Percentiles rank a stretch among this genome's conserved stretches.
Evolutionary conservation across 2,888 invertebrate genomes (phyloP).

Genomic region (Melanargia galathea): DNA sequence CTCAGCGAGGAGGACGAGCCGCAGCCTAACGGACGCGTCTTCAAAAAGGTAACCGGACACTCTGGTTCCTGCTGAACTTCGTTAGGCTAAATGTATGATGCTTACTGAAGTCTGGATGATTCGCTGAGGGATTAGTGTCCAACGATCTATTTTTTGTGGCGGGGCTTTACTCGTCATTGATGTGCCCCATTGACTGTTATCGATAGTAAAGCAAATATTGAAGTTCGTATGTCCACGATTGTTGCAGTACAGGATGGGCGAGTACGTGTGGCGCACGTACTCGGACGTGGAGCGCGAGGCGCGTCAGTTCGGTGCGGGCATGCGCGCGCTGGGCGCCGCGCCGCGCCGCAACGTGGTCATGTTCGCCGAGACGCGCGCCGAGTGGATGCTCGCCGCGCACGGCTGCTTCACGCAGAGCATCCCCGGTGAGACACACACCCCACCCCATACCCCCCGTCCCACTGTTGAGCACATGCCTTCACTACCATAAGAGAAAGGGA

Average conservation of each 20-base stretch:
- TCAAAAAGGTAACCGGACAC: slow-evolving; percentile 89
- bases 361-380: slow-evolving; percentile 98
- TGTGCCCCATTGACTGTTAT: no score
- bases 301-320: slow-evolving; percentile 90
- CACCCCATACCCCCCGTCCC: slow-evolving; percentile 56
- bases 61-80: neutral
- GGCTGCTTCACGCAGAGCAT: slow-evolving; percentile 97
- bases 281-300: slow-evolving; percentile 89
- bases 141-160: no score
- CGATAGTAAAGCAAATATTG: no score
- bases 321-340: slow-evolving; percentile 80
- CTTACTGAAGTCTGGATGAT: no score
- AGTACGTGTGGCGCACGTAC: slow-evolving; percentile 95
- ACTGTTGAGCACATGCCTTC: no score
- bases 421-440: slow-evolving; percentile 80
- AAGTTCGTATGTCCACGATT: neutral
- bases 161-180: no score
- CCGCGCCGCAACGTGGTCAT: slow-evolving; percentile 88
- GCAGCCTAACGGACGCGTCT: slow-evolving; percentile 96
- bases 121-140: no score
- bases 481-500: no score
- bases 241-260: slow-evolving; percentile 92
- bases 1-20: slow-evolving; percentile 96
- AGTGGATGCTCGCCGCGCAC: slow-evolving; percentile 98
- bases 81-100: no score